Conservation (phyloP, 2,888 invertebrate genomes). For the Uloborus plumipes region DNA sequence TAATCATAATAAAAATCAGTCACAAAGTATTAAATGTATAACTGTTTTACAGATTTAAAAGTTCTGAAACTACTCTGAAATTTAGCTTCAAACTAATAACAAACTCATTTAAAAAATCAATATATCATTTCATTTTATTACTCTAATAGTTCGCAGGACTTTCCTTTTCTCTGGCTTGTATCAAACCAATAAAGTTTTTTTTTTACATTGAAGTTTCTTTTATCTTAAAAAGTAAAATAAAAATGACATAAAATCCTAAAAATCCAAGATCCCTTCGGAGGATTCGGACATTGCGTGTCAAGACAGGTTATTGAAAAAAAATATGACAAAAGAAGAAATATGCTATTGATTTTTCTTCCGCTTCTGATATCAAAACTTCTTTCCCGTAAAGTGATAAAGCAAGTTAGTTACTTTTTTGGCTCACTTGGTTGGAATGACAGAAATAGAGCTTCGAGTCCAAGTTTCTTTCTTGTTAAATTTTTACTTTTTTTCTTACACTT, state of each 20-base stretch:
- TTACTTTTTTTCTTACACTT: not conserved
- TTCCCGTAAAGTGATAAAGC: constrained; percentile 35
- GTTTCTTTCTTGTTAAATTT: constrained; percentile 10
- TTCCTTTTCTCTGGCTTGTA: constrained; percentile 3
- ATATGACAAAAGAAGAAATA: constrained; percentile 30
- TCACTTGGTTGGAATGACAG: constrained; percentile 27
- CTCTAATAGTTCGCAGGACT: not conserved
- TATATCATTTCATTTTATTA: constrained; percentile 34
- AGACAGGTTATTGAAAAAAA: constrained; percentile 39
- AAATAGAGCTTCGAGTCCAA: constrained; percentile 29
- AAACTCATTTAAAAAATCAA: constrained; percentile 17
- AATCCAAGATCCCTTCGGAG: constrained; percentile 34
- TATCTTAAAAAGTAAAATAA: constrained; percentile 39
- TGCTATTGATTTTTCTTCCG: constrained; percentile 37
- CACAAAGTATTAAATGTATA: too few relatives aligned
- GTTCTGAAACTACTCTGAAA: too few relatives aligned
- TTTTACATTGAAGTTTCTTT: constrained; percentile 41
- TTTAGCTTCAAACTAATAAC: too few relatives aligned
- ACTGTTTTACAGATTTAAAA: too few relatives aligned
- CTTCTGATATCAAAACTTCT: constrained; percentile 49
- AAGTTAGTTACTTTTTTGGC: constrained; percentile 1
- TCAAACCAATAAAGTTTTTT: constrained; percentile 44
- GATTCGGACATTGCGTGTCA: constrained; percentile 43
- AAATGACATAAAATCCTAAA: constrained; percentile 46
- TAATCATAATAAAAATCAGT: too few relatives aligned